Evolutionary conservation across 2,888 invertebrate genomes (phyloP).

Genomic region (Lithophane socia): DNA sequence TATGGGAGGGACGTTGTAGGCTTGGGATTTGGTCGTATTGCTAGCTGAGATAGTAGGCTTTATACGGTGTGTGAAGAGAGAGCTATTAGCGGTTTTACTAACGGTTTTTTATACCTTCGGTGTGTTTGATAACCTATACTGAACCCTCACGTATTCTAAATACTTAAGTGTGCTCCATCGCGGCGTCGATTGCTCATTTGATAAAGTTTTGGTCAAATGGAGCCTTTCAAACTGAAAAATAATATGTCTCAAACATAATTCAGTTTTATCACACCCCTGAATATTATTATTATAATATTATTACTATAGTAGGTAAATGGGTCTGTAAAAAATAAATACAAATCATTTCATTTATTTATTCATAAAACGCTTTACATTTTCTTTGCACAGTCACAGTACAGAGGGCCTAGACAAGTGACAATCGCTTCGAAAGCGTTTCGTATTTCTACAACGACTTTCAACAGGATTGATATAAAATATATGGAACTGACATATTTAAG

Average conservation of each 20-base stretch:
- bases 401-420: too few relatives aligned
- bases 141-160: neutral
- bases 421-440: too few relatives aligned
- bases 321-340: neutral
- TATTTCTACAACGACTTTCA: too few relatives aligned
- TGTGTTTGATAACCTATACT: neutral
- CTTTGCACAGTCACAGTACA: neutral
- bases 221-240: neutral
- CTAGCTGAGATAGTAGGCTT: constrained; percentile 17
- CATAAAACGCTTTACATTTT: neutral
- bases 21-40: constrained; percentile 50
- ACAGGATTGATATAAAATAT: too few relatives aligned
- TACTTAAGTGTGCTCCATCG: neutral
- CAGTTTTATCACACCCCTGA: neutral
- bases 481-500: too few relatives aligned
- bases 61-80: neutral
- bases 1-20: constrained; percentile 77
- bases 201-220: neutral
- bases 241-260: too few relatives aligned
- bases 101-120: neutral
- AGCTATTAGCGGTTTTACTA: neutral
- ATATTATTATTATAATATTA: neutral
- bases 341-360: neutral
- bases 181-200: neutral
- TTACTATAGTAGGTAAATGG: neutral